A percentile compares a stretch with the other conserved stretches of the same genome.
Conservation (phyloP, 2,797 vertebrate genomes). For the Apogon hyalosoma region DNA sequence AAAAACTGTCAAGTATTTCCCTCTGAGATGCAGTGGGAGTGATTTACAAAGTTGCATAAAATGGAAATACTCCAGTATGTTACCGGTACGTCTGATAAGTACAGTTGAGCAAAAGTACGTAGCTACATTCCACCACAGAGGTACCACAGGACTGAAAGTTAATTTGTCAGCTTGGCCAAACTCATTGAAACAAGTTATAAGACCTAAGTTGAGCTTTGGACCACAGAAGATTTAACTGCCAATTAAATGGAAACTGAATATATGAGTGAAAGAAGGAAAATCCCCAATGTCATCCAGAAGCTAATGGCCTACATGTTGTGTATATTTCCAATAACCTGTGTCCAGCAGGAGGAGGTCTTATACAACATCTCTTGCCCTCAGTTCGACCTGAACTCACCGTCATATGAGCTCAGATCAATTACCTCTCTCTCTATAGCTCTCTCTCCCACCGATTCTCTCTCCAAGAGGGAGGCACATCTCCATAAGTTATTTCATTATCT, state of each 20-base stretch:
- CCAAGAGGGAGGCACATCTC: constrained; percentile 77
- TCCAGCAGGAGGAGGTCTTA: constrained; percentile 70
- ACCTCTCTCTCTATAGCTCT: constrained; percentile 56
- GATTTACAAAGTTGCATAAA: no score
- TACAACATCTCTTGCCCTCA: constrained; percentile 72
- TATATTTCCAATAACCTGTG: constrained; percentile 63
- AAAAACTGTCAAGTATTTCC: no score
- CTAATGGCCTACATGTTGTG: constrained; percentile 69
- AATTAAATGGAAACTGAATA: constrained; percentile 53
- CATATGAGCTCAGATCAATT: constrained; percentile 72
- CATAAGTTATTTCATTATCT: constrained; percentile 87
- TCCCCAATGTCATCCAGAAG: constrained; percentile 42
- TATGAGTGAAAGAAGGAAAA: constrained; percentile 60
- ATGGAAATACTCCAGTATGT: no score
- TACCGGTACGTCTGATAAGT: no score
- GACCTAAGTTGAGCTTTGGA: constrained; percentile 16
- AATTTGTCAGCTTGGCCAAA: constrained; percentile 12
- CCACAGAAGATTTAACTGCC: constrained; percentile 38
- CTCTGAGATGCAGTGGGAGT: no score
- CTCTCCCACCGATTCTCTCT: constrained; percentile 59
- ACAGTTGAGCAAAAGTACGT: no score
- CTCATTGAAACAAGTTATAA: constrained; percentile 11
- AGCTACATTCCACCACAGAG: neutral
- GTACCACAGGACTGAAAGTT: constrained; percentile 4
- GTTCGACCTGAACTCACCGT: constrained; percentile 67